phyloP scores from a whole-genome alignment of 2,888 invertebrate genomes.

The Pyrrhia umbra region DNA sequence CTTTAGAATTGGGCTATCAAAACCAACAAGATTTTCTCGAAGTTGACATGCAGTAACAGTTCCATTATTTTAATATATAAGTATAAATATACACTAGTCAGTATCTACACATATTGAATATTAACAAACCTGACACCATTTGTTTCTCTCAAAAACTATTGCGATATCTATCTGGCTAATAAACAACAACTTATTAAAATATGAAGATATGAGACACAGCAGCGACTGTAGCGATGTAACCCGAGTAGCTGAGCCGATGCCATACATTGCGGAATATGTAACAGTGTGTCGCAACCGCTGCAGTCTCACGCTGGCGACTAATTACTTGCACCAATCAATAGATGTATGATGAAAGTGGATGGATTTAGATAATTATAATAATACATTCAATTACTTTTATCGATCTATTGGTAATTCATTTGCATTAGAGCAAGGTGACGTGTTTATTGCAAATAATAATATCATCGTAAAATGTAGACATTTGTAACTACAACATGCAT shows the following conservation, averaged over 20 bases:
- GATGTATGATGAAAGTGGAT: constrained; percentile 13
- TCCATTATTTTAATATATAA: too few species aligned
- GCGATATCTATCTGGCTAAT: neutral
- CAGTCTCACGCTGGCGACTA: neutral
- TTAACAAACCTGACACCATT: neutral
- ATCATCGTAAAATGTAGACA: neutral
- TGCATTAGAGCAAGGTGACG: constrained; percentile 1
- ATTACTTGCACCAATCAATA: constrained; percentile 22
- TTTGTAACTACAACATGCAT: neutral
- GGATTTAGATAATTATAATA: neutral
- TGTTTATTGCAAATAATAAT: neutral
- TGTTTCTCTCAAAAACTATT: neutral
- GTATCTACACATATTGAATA: neutral
- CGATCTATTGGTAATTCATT: neutral
- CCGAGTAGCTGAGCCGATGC: neutral
- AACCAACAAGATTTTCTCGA: too few species aligned
- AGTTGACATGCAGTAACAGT: too few species aligned
- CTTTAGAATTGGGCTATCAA: too few species aligned
- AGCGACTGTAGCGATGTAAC: neutral
- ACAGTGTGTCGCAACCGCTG: neutral
- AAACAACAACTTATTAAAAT: neutral
- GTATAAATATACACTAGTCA: neutral
- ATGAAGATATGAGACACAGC: neutral
- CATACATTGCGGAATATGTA: constrained; percentile 4
- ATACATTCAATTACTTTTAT: constrained; percentile 16